Evolutionary conservation across 2,113 vertebrate species (phyloP).

Genomic region (Calyptommatus sinebrachiatus): DNA sequence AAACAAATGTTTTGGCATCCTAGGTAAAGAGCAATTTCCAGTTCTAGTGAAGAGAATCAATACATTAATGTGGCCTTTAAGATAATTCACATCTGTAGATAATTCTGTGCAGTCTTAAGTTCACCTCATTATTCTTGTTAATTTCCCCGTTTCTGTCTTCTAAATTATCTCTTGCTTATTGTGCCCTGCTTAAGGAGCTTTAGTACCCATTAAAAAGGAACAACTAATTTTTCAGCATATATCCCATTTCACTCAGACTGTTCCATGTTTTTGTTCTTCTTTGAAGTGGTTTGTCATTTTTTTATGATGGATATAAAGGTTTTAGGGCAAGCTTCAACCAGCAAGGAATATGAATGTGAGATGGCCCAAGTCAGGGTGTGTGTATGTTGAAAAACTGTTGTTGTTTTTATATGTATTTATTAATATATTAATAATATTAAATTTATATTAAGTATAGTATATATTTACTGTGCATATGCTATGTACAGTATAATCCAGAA

Average conservation of each 20-base stretch:
- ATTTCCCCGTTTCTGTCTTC: conserved; percentile 27
- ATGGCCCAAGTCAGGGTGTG: not conserved
- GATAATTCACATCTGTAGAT: conserved; percentile 19
- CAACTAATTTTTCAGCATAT: conserved; percentile 47
- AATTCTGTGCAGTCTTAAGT: conserved; percentile 10
- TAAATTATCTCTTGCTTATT: conserved; percentile 24
- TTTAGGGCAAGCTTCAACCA: too few relatives aligned
- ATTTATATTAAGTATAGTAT: too few relatives aligned
- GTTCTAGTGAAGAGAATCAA: not conserved
- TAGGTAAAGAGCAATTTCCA: too few relatives aligned
- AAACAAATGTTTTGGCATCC: too few relatives aligned
- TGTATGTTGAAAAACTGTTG: too few relatives aligned
- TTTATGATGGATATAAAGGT: not conserved
- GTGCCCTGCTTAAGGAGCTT: conserved; percentile 16
- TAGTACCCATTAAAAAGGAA: conserved; percentile 21
- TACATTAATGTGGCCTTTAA: conserved; percentile 18
- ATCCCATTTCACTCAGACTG: not conserved
- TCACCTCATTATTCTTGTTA: conserved; percentile 41
- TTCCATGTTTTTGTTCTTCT: conserved; percentile 20
- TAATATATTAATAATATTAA: too few relatives aligned
- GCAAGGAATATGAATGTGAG: not conserved
- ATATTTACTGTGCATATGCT: too few relatives aligned
- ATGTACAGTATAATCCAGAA: too few relatives aligned
- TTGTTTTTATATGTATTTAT: too few relatives aligned
- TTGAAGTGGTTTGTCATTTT: conserved; percentile 41